phyloP scores from a whole-genome alignment of 2,888 invertebrate genomes.

The Galerucella pusilla region DNA sequence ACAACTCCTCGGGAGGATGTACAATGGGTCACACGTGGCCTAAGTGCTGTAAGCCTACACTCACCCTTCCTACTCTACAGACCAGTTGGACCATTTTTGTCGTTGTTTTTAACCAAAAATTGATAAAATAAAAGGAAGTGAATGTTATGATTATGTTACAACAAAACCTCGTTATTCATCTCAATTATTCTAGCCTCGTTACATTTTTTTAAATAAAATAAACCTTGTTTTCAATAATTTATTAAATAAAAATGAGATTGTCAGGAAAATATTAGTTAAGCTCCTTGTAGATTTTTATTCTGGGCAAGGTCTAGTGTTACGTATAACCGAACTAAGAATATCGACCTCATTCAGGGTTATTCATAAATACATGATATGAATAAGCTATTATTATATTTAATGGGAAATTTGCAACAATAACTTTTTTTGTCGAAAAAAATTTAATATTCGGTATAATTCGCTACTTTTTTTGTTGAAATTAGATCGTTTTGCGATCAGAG shows the following conservation, averaged over 20 bases:
- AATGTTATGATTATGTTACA: too few relatives aligned
- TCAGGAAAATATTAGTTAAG: background rate
- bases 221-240: background rate
- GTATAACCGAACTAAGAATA: background rate
- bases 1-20: too few relatives aligned
- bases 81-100: too few relatives aligned
- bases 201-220: background rate
- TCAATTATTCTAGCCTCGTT: background rate
- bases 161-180: too few relatives aligned
- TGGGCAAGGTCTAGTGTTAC: background rate
- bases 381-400: background rate
- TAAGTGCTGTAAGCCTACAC: too few relatives aligned
- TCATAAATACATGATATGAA: background rate
- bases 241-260: background rate
- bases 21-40: too few relatives aligned
- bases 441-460: too few relatives aligned
- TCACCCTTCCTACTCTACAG: too few relatives aligned
- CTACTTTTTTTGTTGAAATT: too few relatives aligned
- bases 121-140: too few relatives aligned
- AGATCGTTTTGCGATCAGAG: too few relatives aligned
- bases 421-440: background rate
- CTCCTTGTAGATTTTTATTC: slow-evolving; percentile 1
- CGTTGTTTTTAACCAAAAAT: too few relatives aligned
- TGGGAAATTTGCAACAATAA: background rate
- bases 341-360: background rate